Percentiles rank a stretch among this genome's conserved stretches.
Evolutionary conservation across 2,797 vertebrate genomes (phyloP).

Genomic region (Forpus xanthops): DNA sequence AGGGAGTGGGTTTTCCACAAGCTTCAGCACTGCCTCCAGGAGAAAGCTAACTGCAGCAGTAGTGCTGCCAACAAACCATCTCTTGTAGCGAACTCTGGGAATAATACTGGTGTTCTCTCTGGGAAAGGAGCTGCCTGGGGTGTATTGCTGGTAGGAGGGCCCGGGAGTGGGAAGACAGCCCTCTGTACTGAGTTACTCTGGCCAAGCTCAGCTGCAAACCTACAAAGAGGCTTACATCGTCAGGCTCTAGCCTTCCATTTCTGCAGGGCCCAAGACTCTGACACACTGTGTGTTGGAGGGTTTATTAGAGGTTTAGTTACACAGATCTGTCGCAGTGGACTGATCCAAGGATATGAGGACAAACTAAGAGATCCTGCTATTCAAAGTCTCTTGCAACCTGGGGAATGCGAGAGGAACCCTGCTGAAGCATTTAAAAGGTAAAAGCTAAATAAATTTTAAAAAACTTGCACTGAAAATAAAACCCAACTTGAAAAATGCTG

Average conservation of each 20-base stretch:
- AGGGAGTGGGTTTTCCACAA: slow-evolving; percentile 99
- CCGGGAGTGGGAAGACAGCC: slow-evolving; percentile 95
- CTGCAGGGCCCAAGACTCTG: slow-evolving; percentile 93
- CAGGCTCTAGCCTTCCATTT: slow-evolving; percentile 93
- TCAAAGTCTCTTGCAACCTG: slow-evolving; percentile 87
- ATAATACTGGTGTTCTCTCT: slow-evolving; percentile 71
- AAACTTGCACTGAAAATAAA: not conserved
- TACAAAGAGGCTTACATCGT: slow-evolving; percentile 87
- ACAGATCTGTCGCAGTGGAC: slow-evolving; percentile 87
- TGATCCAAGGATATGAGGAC: slow-evolving; percentile 89
- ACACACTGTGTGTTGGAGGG: slow-evolving; percentile 88
- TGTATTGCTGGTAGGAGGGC: slow-evolving; percentile 93
- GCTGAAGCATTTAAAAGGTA: slow-evolving; percentile 97
- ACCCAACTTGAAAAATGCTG: not conserved
- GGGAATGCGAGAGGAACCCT: slow-evolving; percentile 95
- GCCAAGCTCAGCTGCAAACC: slow-evolving; percentile 86
- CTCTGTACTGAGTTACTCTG: slow-evolving; percentile 94
- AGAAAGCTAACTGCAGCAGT: slow-evolving; percentile 84
- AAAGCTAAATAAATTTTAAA: not conserved
- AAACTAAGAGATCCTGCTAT: slow-evolving; percentile 88
- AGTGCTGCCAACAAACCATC: slow-evolving; percentile 76
- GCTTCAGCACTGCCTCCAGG: slow-evolving; percentile 98
- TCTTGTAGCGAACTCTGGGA: slow-evolving; percentile 72
- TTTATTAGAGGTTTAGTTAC: slow-evolving; percentile 88
- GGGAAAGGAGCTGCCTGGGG: slow-evolving; percentile 88